phyloP scores from a whole-genome alignment of 2,797 vertebrate genomes.

The Chaetodon trifasciatus region DNA sequence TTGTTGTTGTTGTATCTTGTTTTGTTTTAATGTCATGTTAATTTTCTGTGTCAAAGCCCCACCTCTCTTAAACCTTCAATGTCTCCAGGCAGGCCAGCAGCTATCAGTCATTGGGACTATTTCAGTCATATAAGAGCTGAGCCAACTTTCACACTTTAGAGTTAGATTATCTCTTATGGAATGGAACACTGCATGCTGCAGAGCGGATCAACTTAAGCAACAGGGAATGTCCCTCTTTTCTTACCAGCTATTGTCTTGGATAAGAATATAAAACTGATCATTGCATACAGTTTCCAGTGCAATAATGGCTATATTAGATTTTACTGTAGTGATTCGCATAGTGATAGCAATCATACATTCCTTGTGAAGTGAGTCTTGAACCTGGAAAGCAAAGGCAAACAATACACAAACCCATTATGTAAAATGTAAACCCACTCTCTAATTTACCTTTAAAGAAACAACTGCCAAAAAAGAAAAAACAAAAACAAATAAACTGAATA shows the following conservation, averaged over 20 bases:
- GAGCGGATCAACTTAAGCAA: constrained; percentile 24
- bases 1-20: too few species aligned
- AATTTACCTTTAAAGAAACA: constrained; percentile 65
- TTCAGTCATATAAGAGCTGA: constrained; percentile 69
- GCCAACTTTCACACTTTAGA: constrained; percentile 75
- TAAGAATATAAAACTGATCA: constrained; percentile 1
- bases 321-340: not conserved
- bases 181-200: constrained; percentile 30
- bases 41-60: not conserved
- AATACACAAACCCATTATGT: constrained; percentile 14
- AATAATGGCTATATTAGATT: not conserved
- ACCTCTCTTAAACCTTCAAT: not conserved
- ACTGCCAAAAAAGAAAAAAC: constrained; percentile 21
- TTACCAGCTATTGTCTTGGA: not conserved
- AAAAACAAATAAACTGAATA: too few species aligned
- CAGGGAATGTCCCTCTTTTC: constrained; percentile 36
- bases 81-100: constrained; percentile 68
- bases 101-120: constrained; percentile 77
- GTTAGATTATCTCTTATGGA: constrained; percentile 57
- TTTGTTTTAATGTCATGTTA: too few species aligned
- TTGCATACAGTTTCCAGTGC: not conserved
- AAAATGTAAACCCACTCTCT: constrained; percentile 65
- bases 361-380: not conserved
- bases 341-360: not conserved
- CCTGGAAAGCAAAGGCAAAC: constrained; percentile 13